A percentile compares a stretch with the other conserved stretches of the same genome.
These are phyloP conservation scores for Batillaria attramentaria DNA, from an alignment of 1,140 invertebrate species.

Conservation along the genomic window DNA sequence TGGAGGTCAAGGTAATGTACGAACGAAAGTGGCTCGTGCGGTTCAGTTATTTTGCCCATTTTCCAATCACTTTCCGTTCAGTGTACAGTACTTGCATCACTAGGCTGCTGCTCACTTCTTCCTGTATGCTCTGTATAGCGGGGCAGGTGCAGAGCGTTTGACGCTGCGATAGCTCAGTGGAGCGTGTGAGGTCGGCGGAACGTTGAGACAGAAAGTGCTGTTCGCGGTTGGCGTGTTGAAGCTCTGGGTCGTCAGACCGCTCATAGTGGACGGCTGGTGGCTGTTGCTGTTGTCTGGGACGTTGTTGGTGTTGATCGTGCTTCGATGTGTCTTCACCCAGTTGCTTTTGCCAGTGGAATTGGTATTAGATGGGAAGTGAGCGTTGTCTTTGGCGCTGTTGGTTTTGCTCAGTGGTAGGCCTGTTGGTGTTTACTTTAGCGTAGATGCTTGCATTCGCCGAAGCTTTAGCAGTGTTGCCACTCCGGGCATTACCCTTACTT, in stretches of 20 bases:
- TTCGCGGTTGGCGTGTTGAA: neutral
- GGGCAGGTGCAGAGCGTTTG: conserved; percentile 15
- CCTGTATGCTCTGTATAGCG: conserved; percentile 2
- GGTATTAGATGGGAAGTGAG: neutral
- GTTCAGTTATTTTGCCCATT: no score
- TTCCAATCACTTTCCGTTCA: no score
- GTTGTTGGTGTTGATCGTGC: neutral
- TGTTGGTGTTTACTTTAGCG: neutral
- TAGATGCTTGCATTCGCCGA: neutral
- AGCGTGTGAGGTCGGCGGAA: neutral
- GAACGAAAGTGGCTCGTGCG: no score
- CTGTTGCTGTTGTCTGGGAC: neutral
- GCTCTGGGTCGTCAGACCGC: neutral
- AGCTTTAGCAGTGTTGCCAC: neutral
- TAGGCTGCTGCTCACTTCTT: no score
- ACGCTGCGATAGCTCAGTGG: neutral
- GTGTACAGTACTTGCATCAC: no score
- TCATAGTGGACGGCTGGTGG: no score
- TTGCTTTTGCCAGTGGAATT: neutral
- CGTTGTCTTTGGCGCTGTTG: neutral
- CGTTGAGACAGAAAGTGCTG: neutral
- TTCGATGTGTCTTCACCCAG: neutral
- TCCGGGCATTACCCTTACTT: neutral
- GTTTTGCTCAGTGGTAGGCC: no score
- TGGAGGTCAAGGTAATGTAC: no score